Conservation (phyloP, 2,888 invertebrate genomes). For the Epistrophella euchroma region DNA sequence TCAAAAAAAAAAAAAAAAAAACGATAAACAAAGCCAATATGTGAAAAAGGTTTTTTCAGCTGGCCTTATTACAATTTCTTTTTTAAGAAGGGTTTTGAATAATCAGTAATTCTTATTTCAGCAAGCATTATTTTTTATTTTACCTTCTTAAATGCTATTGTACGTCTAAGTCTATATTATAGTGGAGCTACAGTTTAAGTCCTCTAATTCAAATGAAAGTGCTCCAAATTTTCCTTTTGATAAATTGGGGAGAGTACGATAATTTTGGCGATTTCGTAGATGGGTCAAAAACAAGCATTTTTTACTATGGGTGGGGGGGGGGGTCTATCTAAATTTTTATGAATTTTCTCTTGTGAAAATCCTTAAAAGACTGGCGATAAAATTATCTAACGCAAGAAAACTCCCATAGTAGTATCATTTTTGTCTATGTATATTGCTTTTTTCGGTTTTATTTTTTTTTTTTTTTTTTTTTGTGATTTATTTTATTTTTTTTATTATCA, state of each 20-base stretch:
- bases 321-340: background rate
- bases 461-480: constrained; percentile 17
- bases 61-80: no score
- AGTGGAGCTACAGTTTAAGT: background rate
- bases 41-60: background rate
- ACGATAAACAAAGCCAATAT: background rate
- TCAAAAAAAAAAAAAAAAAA: background rate
- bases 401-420: background rate
- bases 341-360: constrained; percentile 11
- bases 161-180: background rate
- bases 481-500: constrained; percentile 10
- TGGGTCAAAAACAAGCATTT: no score
- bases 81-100: background rate
- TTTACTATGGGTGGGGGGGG: no score
- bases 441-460: background rate
- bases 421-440: background rate
- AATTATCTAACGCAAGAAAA: background rate
- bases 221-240: background rate
- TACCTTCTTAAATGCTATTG: background rate
- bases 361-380: background rate
- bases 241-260: no score
- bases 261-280: no score
- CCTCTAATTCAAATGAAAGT: background rate
- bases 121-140: background rate
- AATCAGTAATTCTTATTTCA: background rate